Evolutionary conservation across 2,113 vertebrate genomes (phyloP), one percentile per base, ranked within the genome.

Genomic region (Bubalus kerabau): DNA sequence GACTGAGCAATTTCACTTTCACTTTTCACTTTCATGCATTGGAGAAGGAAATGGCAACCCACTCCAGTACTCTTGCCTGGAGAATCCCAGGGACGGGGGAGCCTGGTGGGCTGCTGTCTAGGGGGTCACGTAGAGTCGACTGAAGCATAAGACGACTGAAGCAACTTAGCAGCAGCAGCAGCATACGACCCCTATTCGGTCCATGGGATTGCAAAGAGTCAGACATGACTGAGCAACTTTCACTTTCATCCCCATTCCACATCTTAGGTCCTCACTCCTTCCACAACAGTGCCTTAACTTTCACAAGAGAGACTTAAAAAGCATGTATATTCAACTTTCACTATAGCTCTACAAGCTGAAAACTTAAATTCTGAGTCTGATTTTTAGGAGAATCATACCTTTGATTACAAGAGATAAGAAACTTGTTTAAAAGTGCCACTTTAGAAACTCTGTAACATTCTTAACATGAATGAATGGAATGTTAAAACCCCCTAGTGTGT

Each of bases 301-400:
- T 88, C 46, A 84, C 9, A 74, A 57, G 60, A 92, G 87, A 91
- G 17, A 83, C 50, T 82, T 52, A 94, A 36, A 57, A 95, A 91
- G 59, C 59, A 59, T 56, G n/a, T 90, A 23, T 96, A 57, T 76
- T 97, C 80, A 97, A 50, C 54, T 96, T 96, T 52, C 28, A 90
- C 30, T 81, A 2, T 82, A 97, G 30, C 82, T 86, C 40, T 90
- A 2, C 36, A 90, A 52, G 78, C 60, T 92, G 23, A 17, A 87
- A 59, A 94, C 76, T 92, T 97, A 96, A 86, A 94, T 76, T 91
- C 88, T 91, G 36, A 30, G 11, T 80, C 19, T 92, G 10, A 46
- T 94, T 92, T 54, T 96, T 48, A 76, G 46, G 17, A 52, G 54
- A 40, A 48, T 67, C 43, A 60, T 71, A 76, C 11, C 15, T 48